Base-by-base conservation (phyloP, 2,888 invertebrate species). In the Eupelmus urozonus region DNA sequence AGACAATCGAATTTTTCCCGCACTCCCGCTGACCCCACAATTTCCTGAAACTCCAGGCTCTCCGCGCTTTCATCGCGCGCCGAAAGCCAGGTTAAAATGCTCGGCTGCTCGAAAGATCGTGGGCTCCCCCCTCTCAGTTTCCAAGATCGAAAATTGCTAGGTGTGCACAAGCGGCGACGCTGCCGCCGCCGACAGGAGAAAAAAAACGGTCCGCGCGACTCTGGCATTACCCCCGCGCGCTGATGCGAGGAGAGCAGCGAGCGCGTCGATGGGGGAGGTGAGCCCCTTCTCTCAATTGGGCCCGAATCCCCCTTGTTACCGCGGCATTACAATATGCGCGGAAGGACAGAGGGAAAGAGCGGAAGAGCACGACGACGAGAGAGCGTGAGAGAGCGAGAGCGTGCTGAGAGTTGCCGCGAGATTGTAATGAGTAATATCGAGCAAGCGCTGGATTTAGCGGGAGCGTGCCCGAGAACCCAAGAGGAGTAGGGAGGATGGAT, bases 141-240 rank as follows among this genome's bases (percentile, higher is more conserved):
- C 66, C 75, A 55, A 62, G 73, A 80, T 73, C 79, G 76, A 53
- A 80, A 80, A 80, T 80, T 80, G 60, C 79, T 76, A 73, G 79
- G 67, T 80, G 73, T 71, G 34, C 9, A 9, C 53, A 53, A 71
- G 66, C 65, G 53, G 25, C 63, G 70, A 20, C 45, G 70, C 57
- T 70, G 63, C n/a, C 40, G 25, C n/a, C 11, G 53, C 13, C 7
- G 23, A 25, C 63, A 63, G 18, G 49, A 71, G 29, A 62, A 23
- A 49, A 40, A 49, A 16, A 57, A 34, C 16, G 23, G 49, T 9
- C 7, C 70, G 42, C 67, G 69, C 40, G 59, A 76, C 66, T 73
- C 73, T 76, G 65, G 62, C 73, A 79, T 75, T 80, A 80, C 67
- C 60, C 75, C 18, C 20, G 42, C n/a, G 65, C n/a, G 5, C 29